Base-by-base conservation (phyloP, 2,797 vertebrate species). In the Basileuterus tristriatus region DNA sequence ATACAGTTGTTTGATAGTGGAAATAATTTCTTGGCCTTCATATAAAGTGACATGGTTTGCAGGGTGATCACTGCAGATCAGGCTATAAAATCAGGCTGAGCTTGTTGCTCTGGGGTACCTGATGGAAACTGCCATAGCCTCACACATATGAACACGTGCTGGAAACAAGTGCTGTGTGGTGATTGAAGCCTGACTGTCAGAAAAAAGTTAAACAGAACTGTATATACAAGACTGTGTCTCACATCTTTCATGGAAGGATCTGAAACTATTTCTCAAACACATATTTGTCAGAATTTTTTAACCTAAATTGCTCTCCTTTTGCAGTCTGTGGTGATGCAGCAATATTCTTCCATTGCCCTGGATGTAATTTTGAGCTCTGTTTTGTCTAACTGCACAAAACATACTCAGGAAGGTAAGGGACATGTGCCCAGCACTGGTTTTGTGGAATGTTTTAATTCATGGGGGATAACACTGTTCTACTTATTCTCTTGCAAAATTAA, bases 71-170 rank as follows among this genome's bases (percentile, higher is more conserved):
- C 47, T 58, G 23, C 12, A 76, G 70, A n/a, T 44, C 36, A 30
- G 56, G 30, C 29, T 58, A 36, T 71, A 70, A 83, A 76, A 76
- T 20, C 30, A 59, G 70, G 44, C 34, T 70, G 58, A 72, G 23
- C 27, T 44, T 69, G 41, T 86, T 74, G 22, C 24, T 77, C 59
- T 26, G 52, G 39, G 50, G 65, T 8, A 39, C 30, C 23, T 27
- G 24, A 5, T 78, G 76, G 46, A 63, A 70, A 50, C 10, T 20
- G 27, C 22, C 16, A 9, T 12, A 14, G 50, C 9, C 50, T 86
- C 5, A 1, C 4, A 7, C 9, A 6, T 6, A 32, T 1, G 9
- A 41, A 41, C 5, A 7, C 0, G 0, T 36, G 34, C 60, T 86
- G 72, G 55, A 69, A 79, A n/a, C 34, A 68, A 36, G 34, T 23